These are phyloP conservation scores for Chamaetylas fuelleborni DNA, from an alignment of 2,113 vertebrate species.

Conservation along the genomic window DNA sequence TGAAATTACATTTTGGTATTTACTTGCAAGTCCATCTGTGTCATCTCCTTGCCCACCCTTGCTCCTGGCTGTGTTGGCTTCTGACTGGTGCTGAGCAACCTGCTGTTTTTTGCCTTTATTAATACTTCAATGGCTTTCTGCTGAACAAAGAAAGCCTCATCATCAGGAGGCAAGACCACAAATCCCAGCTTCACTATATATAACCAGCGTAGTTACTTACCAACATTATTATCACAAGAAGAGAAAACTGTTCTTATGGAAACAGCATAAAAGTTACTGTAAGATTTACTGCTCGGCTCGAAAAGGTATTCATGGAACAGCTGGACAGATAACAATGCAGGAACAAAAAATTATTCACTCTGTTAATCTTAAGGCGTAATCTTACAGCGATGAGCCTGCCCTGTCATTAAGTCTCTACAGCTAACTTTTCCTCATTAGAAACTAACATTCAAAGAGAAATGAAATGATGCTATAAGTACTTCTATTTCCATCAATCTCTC, in stretches of 20 bases:
- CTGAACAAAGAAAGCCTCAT: background rate
- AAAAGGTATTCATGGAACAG: background rate
- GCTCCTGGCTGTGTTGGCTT: fast-evolving
- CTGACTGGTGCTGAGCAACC: background rate
- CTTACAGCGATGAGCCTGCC: fast-evolving
- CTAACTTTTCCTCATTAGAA: background rate
- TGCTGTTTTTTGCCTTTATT: background rate
- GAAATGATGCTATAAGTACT: background rate
- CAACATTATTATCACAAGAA: background rate
- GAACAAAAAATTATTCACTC: background rate
- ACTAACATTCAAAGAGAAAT: background rate
- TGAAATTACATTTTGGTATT: background rate
- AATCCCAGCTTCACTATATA: background rate
- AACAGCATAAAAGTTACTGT: background rate
- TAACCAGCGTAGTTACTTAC: background rate
- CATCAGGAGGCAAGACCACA: background rate
- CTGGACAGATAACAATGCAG: background rate
- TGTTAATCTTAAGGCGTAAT: background rate
- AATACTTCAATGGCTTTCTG: background rate
- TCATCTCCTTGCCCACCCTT: background rate
- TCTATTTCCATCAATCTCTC: background rate
- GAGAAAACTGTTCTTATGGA: background rate
- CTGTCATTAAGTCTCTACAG: background rate
- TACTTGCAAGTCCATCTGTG: background rate
- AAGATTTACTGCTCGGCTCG: background rate